Evolutionary conservation across 2,113 vertebrate species (phyloP), one percentile per base, ranked within the genome.

Genomic region (Vulpes ferrilata): DNA sequence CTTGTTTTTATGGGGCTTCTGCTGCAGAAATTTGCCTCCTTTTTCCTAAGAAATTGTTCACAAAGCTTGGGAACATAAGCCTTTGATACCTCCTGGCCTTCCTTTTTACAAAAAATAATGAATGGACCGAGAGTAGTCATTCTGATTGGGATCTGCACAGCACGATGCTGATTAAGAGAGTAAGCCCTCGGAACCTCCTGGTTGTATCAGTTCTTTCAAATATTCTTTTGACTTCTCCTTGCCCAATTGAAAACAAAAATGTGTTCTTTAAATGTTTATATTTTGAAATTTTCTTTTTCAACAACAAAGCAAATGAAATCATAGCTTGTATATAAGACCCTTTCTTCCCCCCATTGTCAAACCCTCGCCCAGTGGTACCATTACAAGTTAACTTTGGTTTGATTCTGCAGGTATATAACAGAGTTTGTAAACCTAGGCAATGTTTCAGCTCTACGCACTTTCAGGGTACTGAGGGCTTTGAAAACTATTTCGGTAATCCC

Each of bases 381-480:
- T 98, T 99, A 98, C 97, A 97, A 99, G 99, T 99, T 97, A 99
- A 99, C 99, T 99, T 99, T 99, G 99, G 99, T 99, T 99, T 99
- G 99, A 99, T 99, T 99, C 99, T 99, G 99, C 99, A 99, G 99
- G 99, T 99, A 99, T 99, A 99, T 99, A 99, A 99, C 99, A 99
- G 99, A 99, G 99, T 99, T 99, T 99, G 99, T 99, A 99, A 99
- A 99, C 99, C 99, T 99, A 99, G 99, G 99, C 99, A 99, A 99
- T 99, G 99, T 99, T 99, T 99, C 99, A 99, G 99, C 99, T 99
- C 99, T 99, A 0, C 99, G 99, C 76, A 99, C 99, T 99, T 99
- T 99, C 99, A 99, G 99, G 55, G 99, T 99, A 64, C 67, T 99
- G 99, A 99, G 99, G 99, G 99, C 99, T 99, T 99, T 99, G 99